Evolutionary conservation across 2,113 vertebrate genomes (phyloP).

Genomic region (Phyllopteryx taeniolatus): DNA sequence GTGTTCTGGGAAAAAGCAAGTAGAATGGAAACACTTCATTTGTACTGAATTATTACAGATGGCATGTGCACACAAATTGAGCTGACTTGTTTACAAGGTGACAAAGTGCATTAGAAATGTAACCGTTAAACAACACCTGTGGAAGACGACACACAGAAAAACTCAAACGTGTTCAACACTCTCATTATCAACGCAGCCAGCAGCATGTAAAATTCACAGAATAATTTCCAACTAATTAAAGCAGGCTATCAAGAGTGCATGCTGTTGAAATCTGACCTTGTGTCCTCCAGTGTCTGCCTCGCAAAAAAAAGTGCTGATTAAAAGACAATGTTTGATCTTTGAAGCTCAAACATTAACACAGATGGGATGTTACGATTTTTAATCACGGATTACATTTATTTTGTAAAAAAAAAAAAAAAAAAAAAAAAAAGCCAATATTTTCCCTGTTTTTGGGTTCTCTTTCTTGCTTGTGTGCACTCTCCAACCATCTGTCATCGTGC

Average conservation of each 20-base stretch:
- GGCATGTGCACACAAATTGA: slow-evolving; percentile 30
- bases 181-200: background rate
- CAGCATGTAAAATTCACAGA: slow-evolving; percentile 3
- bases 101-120: slow-evolving; percentile 43
- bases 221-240: slow-evolving; percentile 4
- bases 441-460: slow-evolving; percentile 1
- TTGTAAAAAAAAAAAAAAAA: background rate
- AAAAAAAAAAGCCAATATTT: background rate
- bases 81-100: slow-evolving; percentile 28
- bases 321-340: background rate
- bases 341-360: background rate
- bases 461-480: background rate
- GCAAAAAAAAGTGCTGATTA: background rate
- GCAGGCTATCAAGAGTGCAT: background rate
- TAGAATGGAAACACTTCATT: slow-evolving; percentile 19
- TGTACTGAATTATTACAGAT: slow-evolving; percentile 30
- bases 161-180: background rate
- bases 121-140: background rate
- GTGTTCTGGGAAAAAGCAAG: background rate
- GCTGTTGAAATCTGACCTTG: background rate
- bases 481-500: slow-evolving; percentile 9
- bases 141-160: slow-evolving; percentile 1
- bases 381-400: background rate
- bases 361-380: background rate
- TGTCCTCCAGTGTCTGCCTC: background rate